Base-by-base conservation (phyloP, 2,113 vertebrate species). In the Mola mola region DNA sequence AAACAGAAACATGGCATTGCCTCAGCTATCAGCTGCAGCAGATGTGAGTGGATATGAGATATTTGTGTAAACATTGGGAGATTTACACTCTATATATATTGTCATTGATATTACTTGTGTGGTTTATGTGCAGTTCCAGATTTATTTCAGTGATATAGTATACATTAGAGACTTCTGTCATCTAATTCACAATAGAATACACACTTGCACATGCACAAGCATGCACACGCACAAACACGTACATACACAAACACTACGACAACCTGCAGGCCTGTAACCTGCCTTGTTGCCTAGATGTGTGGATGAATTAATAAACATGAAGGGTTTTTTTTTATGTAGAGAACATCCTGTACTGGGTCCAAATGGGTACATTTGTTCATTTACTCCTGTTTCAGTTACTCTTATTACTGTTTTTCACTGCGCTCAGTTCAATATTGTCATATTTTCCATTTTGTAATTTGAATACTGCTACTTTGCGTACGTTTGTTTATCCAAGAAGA, bases 281-380 rank as follows among this genome's bases (percentile, higher is more conserved):
- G 74, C 70, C 83, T 82, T 49, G 74, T 75, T 75, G 79, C 56
- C 81, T 74, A 77, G 74, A 75, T 74, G 73, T 64, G 75, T 57
- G 50, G 57, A 85, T 90, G 78, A 80, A 87, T 90, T 89, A 90
- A 89, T 90, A 84, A 90, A 87, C 82, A 85, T 73, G 48, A 52
- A 78, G 76, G 62, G 81, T 79, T 86, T 81, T 75, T 75, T 75
- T 86, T 84, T 86, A 86, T 75, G 81, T 72, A 70, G 48, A 80
- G 81, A 87, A 83, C 78, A 80, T 71, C 67, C 78, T 81, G 28
- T 65, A 75, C 66, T 66, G 76, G 29, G 31, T 59, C 31, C 33
- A 57, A 49, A 63, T 62, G 74, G 71, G 76, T 46, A 50, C 43
- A 44, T 79, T 64, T 36, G 13, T 46, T 24, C 42, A 20, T 55